phyloP scores from a whole-genome alignment of 2,888 invertebrate genomes.

The Eilema caniola region DNA sequence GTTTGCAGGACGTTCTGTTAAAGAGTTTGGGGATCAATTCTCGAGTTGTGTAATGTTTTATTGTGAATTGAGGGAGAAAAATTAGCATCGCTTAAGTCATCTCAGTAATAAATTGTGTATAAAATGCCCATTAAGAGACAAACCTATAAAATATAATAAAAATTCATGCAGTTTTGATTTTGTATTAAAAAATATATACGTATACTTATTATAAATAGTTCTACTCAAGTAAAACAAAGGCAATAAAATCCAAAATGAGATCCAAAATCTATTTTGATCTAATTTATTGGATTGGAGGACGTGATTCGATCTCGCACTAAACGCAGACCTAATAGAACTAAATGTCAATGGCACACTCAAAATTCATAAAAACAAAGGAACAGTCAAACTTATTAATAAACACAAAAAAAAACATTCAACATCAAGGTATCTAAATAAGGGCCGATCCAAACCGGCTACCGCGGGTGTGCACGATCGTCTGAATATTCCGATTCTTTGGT shows the following conservation, averaged over 20 bases:
- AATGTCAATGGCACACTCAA: slow-evolving; percentile 12
- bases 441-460: slow-evolving; percentile 61
- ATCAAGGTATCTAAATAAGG: slow-evolving; percentile 72
- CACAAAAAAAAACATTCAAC: slow-evolving; percentile 41
- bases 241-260: not conserved
- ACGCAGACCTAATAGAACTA: not conserved
- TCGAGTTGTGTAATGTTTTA: not conserved
- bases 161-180: too few relatives aligned
- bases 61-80: not conserved
- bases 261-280: not conserved
- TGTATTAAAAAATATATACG: too few relatives aligned
- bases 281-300: not conserved
- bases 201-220: too few relatives aligned
- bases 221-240: too few relatives aligned
- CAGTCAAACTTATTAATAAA: slow-evolving; percentile 28
- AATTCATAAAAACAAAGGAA: slow-evolving; percentile 44
- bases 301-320: slow-evolving; percentile 5
- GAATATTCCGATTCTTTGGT: slow-evolving; percentile 68
- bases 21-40: not conserved
- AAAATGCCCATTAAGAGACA: too few relatives aligned
- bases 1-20: not conserved
- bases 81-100: not conserved
- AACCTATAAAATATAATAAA: too few relatives aligned
- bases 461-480: slow-evolving; percentile 68
- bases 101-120: not conserved